Evolutionary conservation across 2,888 invertebrate species (phyloP).

Genomic region (Oligia latruncula): DNA sequence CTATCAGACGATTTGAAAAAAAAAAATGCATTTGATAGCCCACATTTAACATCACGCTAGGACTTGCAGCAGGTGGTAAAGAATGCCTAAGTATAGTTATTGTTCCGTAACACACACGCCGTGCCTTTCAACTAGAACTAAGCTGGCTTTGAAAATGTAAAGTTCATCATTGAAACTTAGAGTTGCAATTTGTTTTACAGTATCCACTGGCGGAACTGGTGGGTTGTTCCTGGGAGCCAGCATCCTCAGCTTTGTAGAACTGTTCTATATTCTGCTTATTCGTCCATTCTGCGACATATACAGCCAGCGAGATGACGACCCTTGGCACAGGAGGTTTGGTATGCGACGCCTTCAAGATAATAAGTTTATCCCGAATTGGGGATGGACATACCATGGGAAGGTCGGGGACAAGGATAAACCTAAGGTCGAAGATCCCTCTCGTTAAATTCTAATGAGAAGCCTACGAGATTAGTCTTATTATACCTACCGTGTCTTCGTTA

Average conservation of each 20-base stretch:
- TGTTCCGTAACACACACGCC: not conserved
- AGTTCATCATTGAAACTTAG: not conserved
- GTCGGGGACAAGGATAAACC: slow-evolving; percentile 49
- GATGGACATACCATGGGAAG: slow-evolving; percentile 75
- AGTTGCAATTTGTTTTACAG: slow-evolving; percentile 74
- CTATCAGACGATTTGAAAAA: too few species aligned
- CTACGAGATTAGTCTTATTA: not conserved
- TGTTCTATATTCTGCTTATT: slow-evolving; percentile 90
- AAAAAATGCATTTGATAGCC: too few species aligned
- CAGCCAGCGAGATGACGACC: slow-evolving; percentile 83
- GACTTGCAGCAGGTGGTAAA: not conserved
- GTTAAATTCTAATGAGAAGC: slow-evolving; percentile 7
- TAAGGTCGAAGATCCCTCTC: not conserved
- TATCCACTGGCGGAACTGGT: slow-evolving; percentile 92
- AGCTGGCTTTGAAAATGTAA: not conserved
- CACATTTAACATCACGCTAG: too few species aligned
- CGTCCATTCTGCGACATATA: slow-evolving; percentile 87
- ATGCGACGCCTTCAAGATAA: slow-evolving; percentile 79
- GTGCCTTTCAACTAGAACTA: not conserved
- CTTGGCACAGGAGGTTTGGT: slow-evolving; percentile 84
- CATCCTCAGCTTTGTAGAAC: slow-evolving; percentile 91
- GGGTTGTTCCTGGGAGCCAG: slow-evolving; percentile 92
- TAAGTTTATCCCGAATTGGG: slow-evolving; percentile 77
- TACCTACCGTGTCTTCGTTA: not conserved
- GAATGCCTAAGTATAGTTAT: not conserved